Percentiles rank a stretch among this genome's conserved stretches.
phyloP scores from a whole-genome alignment of 2,113 vertebrate species.

The Benitochromis conjunctus region DNA sequence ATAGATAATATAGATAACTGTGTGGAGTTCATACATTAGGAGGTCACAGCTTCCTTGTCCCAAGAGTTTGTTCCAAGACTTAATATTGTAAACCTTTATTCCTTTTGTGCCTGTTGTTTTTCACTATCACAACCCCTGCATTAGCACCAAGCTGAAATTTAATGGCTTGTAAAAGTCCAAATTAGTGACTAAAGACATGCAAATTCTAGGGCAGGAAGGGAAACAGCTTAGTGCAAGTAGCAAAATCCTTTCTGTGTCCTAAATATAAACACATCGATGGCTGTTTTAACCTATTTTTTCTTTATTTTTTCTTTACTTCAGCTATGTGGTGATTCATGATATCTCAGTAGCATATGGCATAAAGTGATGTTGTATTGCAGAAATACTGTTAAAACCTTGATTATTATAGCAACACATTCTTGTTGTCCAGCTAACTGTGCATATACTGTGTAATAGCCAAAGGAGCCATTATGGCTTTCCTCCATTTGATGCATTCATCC shows the following conservation, averaged over 20 bases:
- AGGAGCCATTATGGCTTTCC: background rate
- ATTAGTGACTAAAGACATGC: background rate
- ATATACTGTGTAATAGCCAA: background rate
- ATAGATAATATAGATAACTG: background rate
- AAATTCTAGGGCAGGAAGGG: background rate
- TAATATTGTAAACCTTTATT: background rate
- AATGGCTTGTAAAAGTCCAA: background rate
- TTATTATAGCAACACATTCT: background rate
- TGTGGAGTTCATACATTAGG: background rate
- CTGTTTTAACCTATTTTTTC: background rate
- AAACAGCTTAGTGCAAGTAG: background rate
- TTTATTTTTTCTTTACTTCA: background rate
- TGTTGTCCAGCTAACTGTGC: background rate
- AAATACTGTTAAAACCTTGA: background rate
- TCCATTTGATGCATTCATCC: constrained; percentile 39
- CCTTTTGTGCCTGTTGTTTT: background rate
- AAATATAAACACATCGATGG: background rate
- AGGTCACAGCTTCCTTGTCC: background rate
- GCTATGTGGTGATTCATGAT: background rate
- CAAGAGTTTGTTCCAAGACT: background rate
- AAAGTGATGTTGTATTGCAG: background rate
- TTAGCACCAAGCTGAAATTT: background rate
- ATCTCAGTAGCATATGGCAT: background rate
- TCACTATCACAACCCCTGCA: background rate
- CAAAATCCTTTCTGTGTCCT: background rate